These are phyloP conservation scores for Criorhina ranunculi DNA, from an alignment of 2,888 invertebrate genomes.

Conservation along the genomic window DNA sequence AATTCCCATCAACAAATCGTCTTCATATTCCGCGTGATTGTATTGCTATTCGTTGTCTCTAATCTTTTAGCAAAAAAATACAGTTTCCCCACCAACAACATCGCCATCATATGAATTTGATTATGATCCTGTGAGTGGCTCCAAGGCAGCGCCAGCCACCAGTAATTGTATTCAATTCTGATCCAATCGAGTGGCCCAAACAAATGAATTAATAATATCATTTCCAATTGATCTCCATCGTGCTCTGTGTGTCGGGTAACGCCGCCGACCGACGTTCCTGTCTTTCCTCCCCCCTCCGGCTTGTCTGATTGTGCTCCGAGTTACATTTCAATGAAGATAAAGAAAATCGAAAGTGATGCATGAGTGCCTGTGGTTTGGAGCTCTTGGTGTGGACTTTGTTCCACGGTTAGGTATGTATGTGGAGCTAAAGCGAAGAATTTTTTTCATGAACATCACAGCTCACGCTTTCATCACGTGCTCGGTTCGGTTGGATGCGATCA, in stretches of 20 bases:
- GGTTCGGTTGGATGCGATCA: slow-evolving; percentile 57
- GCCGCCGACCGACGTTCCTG: not conserved
- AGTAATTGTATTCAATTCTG: slow-evolving; percentile 50
- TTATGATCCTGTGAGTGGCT: not conserved
- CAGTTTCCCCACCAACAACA: not conserved
- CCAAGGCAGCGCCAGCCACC: not conserved
- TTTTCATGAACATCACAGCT: slow-evolving; percentile 25
- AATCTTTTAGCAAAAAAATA: slow-evolving; percentile 18
- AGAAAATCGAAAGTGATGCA: slow-evolving; percentile 54
- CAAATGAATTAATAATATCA: slow-evolving; percentile 67
- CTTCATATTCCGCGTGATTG: slow-evolving; percentile 35
- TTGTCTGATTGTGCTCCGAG: slow-evolving; percentile 17
- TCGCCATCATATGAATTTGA: slow-evolving; percentile 31
- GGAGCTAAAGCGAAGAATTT: slow-evolving; percentile 1
- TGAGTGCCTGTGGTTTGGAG: slow-evolving; percentile 4
- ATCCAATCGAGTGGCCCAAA: slow-evolving; percentile 62
- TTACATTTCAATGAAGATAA: slow-evolving; percentile 39
- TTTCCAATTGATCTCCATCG: slow-evolving; percentile 61
- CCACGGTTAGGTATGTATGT: not conserved
- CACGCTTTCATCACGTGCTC: slow-evolving; percentile 75
- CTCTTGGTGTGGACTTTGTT: slow-evolving; percentile 50
- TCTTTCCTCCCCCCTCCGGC: not conserved
- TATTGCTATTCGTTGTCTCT: not conserved
- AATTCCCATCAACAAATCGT: slow-evolving; percentile 53
- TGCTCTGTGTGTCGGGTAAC: slow-evolving; percentile 20